Evolutionary conservation across 2,888 invertebrate genomes (phyloP).

Genomic region (Alsophila aescularia): DNA sequence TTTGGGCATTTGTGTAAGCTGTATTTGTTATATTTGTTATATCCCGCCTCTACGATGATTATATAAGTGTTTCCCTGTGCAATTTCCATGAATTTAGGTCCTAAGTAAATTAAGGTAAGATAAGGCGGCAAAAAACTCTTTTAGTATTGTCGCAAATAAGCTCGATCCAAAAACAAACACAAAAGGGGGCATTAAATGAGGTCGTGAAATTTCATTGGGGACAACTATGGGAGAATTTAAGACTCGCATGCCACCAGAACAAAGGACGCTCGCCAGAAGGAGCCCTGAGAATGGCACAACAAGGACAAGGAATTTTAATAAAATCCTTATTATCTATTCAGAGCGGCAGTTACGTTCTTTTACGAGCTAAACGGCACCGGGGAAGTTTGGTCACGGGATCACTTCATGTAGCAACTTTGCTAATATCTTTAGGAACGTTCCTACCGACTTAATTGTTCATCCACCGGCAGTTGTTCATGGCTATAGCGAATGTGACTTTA

Average conservation of each 20-base stretch:
- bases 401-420: constrained; percentile 64
- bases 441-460: constrained; percentile 59
- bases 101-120: constrained; percentile 41
- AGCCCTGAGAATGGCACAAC: constrained; percentile 68
- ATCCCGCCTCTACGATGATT: not conserved
- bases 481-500: constrained; percentile 40
- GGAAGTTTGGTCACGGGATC: constrained; percentile 63
- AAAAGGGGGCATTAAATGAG: constrained; percentile 57
- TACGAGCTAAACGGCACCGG: constrained; percentile 69
- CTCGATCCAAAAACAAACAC: constrained; percentile 55
- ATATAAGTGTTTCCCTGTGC: constrained; percentile 7
- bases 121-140: constrained; percentile 42
- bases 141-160: constrained; percentile 47
- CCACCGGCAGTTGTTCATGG: constrained; percentile 48
- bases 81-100: constrained; percentile 29
- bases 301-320: constrained; percentile 82
- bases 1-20: not conserved
- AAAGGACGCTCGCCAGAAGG: constrained; percentile 58
- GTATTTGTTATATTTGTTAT: not conserved
- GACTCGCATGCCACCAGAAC: constrained; percentile 68
- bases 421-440: constrained; percentile 66
- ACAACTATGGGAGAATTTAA: constrained; percentile 57
- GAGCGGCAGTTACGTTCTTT: constrained; percentile 75
- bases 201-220: constrained; percentile 65
- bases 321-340: constrained; percentile 82